Base-by-base conservation (phyloP, 2,888 invertebrate genomes). In the Apotomis turbidana region DNA sequence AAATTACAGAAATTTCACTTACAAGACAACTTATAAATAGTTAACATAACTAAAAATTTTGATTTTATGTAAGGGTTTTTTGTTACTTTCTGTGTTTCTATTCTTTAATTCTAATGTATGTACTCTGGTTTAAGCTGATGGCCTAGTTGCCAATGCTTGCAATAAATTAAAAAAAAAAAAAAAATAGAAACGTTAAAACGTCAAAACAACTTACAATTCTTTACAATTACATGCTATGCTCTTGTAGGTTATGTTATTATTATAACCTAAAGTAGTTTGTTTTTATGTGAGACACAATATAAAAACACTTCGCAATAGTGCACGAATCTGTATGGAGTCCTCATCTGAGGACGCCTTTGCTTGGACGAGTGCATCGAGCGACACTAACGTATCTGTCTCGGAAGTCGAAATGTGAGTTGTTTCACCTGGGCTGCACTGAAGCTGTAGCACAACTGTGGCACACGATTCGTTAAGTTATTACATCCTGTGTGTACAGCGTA, bases 331-430 rank as follows among this genome's bases (percentile, higher is more conserved):
- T 75, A 85, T 87, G 86, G 86, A 82, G 55, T 82, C 81, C 38
- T 82, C 81, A 36, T 85, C 83, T 63, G 85, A 86, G 54, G 84
- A 85, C 6, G 41, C 41, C 6, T 88, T 88, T 75, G 74, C 79
- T 55, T 90, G 89, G 89, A 81, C 84, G 5, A 80, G 82, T 70
- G 83, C 85, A 66, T 86, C 89, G 44, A 81, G 76, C 68, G 82
- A 83, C 68, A 81, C 76, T 67, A 81, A 82, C 68, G 80, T 77
- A 72, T 59, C 66, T 6, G 75, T 74, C 57, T 64, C 63, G 6
- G 77, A 76, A 54, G 69, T 64, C 36, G 74, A 74, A 51, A 83
- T 79, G 87, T 87, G 80, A 81, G 86, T 80, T 36, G 57, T 46
- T 55, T 46, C 52, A 10, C 5, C n/a, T 15, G 4, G 27, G 27